Conservation (phyloP, 1,140 invertebrate genomes). For the Hyles euphorbiae region DNA sequence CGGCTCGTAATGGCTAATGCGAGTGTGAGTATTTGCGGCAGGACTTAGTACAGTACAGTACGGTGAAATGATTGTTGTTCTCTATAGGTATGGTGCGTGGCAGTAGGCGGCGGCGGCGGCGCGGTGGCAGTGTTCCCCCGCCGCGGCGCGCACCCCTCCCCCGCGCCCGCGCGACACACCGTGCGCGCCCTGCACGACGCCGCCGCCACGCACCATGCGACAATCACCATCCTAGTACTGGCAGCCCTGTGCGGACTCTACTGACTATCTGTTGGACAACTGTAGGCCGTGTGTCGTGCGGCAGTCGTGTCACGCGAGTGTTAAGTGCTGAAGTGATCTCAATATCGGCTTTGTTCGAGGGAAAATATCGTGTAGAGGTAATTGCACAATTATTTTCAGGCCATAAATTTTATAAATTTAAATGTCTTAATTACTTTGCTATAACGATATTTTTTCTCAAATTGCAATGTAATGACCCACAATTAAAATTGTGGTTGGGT, state of each 20-base stretch:
- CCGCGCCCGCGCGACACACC: constrained; percentile 44
- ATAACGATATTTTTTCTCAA: too few species aligned
- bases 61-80: too few species aligned
- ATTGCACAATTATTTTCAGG: background rate
- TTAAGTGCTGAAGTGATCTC: background rate
- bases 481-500: background rate
- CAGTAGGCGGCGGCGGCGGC: constrained; percentile 29
- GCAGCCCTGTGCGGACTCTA: background rate
- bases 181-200: constrained; percentile 39
- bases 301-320: background rate
- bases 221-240: background rate
- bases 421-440: too few species aligned
- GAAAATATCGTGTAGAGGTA: background rate
- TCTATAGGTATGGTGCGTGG: constrained; percentile 47
- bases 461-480: too few species aligned
- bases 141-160: constrained; percentile 32
- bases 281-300: background rate
- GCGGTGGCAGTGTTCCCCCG: constrained; percentile 57
- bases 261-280: background rate
- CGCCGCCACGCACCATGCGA: background rate
- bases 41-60: constrained; percentile 8
- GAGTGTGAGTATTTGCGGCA: too few species aligned
- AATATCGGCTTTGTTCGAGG: background rate
- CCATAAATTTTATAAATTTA: background rate
- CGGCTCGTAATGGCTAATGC: too few species aligned